These are phyloP conservation scores for Heliothis virescens DNA, from an alignment of 1,140 invertebrate genomes.

Conservation along the genomic window DNA sequence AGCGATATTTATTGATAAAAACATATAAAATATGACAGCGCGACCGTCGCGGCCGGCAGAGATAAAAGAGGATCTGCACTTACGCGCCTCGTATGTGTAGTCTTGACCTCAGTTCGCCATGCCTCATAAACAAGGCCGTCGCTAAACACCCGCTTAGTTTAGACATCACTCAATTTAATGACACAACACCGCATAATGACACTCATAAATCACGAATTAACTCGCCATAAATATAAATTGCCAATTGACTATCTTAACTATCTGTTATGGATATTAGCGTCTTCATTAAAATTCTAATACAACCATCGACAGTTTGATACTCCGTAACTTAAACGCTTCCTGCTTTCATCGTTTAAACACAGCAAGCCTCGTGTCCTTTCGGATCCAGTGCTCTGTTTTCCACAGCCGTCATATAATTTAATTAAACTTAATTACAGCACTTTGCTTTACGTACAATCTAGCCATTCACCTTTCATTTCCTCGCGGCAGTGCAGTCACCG, in stretches of 20 bases:
- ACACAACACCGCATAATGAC: background rate
- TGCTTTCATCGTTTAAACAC: background rate
- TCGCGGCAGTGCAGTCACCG: constrained; percentile 21
- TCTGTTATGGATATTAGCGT: background rate
- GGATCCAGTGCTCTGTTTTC: constrained; percentile 12
- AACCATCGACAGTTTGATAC: background rate
- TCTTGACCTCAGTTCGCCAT: constrained; percentile 29
- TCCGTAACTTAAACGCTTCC: background rate
- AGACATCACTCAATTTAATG: too few species aligned
- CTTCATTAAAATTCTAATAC: background rate
- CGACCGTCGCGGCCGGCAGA: constrained; percentile 68
- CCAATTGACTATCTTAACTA: background rate
- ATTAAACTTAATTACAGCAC: constrained; percentile 38
- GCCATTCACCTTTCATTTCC: constrained; percentile 44
- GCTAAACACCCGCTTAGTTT: background rate
- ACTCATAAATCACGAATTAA: background rate
- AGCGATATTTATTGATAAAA: constrained; percentile 74
- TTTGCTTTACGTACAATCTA: constrained; percentile 23
- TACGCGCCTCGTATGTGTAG: constrained; percentile 79
- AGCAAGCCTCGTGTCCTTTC: background rate
- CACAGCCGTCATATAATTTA: constrained; percentile 24
- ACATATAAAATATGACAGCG: constrained; percentile 78
- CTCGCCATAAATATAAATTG: constrained; percentile 1
- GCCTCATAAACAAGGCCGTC: background rate
- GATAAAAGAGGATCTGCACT: constrained; percentile 83